Percentiles rank a stretch among this genome's conserved stretches.
Evolutionary conservation across 2,797 vertebrate genomes (phyloP).

Genomic region (Sphenodon punctatus): DNA sequence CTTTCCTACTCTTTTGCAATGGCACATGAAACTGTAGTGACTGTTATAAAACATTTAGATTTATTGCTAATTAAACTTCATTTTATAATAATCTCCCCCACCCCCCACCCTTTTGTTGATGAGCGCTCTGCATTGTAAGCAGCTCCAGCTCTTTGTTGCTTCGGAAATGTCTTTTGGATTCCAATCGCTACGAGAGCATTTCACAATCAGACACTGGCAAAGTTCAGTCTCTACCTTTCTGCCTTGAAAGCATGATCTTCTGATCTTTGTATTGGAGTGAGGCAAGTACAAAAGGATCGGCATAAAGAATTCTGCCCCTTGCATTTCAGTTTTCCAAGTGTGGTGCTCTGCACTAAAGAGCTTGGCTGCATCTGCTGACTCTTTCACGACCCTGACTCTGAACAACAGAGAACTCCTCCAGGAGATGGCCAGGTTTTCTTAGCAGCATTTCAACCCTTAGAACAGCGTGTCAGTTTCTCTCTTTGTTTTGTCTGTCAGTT

Average conservation of each 20-base stretch:
- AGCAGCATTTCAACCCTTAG: not conserved
- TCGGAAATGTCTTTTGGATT: not conserved
- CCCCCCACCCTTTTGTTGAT: not conserved
- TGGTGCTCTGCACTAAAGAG: fast-evolving
- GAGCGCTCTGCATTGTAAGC: conserved; percentile 5
- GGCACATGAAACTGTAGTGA: not conserved
- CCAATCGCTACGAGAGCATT: not conserved
- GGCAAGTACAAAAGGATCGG: not conserved
- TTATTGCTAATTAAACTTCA: not conserved
- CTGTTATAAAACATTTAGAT: not conserved
- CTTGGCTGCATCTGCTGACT: not conserved
- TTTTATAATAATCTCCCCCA: too few relatives aligned
- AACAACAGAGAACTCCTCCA: not conserved
- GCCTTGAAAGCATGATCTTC: not conserved
- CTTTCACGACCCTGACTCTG: not conserved
- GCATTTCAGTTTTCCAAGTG: not conserved
- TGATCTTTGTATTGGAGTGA: not conserved
- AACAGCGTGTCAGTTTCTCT: not conserved
- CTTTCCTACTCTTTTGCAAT: not conserved
- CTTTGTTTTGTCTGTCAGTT: too few relatives aligned
- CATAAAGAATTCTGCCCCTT: not conserved
- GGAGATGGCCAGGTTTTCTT: not conserved
- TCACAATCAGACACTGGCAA: not conserved
- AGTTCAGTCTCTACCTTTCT: not conserved
- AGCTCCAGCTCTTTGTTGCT: not conserved